Percentiles rank a stretch among this genome's conserved stretches.
These are phyloP conservation scores for Rhea pennata DNA, from an alignment of 2,113 vertebrate species.

Conservation along the genomic window DNA sequence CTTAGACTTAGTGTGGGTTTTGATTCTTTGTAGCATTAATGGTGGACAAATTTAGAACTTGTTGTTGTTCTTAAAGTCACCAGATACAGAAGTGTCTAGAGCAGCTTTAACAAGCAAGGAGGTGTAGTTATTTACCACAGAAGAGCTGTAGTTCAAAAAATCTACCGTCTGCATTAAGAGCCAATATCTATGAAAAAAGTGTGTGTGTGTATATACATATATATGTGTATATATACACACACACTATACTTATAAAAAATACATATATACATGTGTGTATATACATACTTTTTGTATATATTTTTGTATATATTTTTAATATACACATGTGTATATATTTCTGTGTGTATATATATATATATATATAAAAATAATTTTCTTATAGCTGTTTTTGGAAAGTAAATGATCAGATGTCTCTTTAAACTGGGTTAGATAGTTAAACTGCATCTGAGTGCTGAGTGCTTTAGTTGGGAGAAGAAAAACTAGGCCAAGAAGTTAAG, in stretches of 20 bases:
- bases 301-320: no score
- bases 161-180: background rate
- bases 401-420: background rate
- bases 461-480: background rate
- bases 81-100: background rate
- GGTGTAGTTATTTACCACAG: background rate
- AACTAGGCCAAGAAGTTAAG: background rate
- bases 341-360: no score
- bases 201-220: no score
- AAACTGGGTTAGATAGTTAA: background rate
- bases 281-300: no score
- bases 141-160: background rate
- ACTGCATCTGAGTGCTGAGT: background rate
- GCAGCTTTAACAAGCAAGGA: background rate
- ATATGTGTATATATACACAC: no score
- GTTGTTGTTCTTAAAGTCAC: background rate
- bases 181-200: background rate
- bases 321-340: no score
- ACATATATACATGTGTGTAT: no score
- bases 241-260: no score
- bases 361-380: no score
- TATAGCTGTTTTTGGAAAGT: background rate
- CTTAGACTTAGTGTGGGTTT: background rate
- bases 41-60: background rate
- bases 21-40: background rate